Evolutionary conservation across 2,113 vertebrate species (phyloP), one percentile per base, ranked within the genome.

Genomic region (Erinaceus europaeus): DNA sequence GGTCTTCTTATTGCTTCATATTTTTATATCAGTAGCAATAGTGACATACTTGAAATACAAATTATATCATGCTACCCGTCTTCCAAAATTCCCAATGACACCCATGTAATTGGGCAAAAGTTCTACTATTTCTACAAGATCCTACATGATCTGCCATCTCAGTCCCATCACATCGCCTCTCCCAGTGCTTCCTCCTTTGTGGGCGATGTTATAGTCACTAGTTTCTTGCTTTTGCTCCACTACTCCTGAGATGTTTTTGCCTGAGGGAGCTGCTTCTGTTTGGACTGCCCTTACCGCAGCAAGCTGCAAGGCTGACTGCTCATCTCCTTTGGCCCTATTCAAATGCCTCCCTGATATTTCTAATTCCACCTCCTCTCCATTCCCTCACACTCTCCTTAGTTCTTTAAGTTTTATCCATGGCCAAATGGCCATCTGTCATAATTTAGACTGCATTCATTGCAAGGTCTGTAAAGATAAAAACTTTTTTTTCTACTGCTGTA

Each of bases 401-500:
- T 57, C 62, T 71, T 78, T 74, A 90, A 84, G 48, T 80, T 90
- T 88, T 86, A 86, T 17, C 6, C 29, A 62, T 3, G 5, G 32
- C 34, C 61, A 53, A 42, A 91, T 48, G 73, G 29, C 42, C 44
- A 91, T 36, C 80, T 88, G 68, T 65, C 48, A 84, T 57, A 40
- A 42, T 86, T 90, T 64, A n/a, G 52, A 65, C 27, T 67, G 29
- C 59, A 90, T 59, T 42, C 88, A 55, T 52, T 44, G 25, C 75
- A 88, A 88, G 50, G 53, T 84, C 69, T n/a, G 18, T 15, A 50
- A 89, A 65, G 40, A 73, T 38, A 74, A 84, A 94, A 90, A 34
- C 48, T 67, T 71, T 52, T 75, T 64, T 46, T 65, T 13, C 46
- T 65, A 88, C 38, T 69, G 48, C 36, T 61, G 1, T 34, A 76